Evolutionary conservation across 2,797 vertebrate genomes (phyloP), one percentile per base, ranked within the genome.

Genomic region (Ispidina lecontei): DNA sequence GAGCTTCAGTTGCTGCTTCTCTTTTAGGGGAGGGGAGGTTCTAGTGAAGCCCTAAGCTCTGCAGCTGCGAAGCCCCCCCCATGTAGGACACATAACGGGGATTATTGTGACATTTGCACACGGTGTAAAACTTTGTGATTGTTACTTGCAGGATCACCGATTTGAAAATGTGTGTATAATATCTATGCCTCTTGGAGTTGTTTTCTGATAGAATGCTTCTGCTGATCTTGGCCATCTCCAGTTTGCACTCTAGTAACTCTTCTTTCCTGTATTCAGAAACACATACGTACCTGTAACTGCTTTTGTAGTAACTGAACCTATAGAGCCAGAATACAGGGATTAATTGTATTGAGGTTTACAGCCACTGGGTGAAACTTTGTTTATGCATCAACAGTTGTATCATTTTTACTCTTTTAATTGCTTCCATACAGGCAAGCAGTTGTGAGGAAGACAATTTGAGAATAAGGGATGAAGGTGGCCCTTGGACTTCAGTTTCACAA

Each of bases 361-460:
- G 9, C 63, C 6, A 0, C 37, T 77, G 35, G 12, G 6, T 90
- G 41, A 31, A 75, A 23, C 14, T 69, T 41, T 31, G 31, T 56
- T 84, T 60, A n/a, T 70, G 29, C 23, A 8, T 59, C 29, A 23
- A 10, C 39, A 68, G 33, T 44, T 70, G 18, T 71, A 88, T 76
- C 8, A 46, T 85, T 73, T 80, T 78, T 56, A 41, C 28, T 55
- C 29, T 85, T 80, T 58, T 52, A 65, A 12, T 86, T n/a, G 25
- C 31, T 75, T 89, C 15, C 52, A 55, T 55, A 35, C 21, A 67
- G 64, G 25, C 33, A 73, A 79, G 46, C 37, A 64, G 17, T 73
- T 91, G 33, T 76, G 81, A 89, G 70, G 79, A 89, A 72, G 56
- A 60, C n/a, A 49, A 9, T 83, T 49, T 54, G 47, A 78, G 73